Conservation (phyloP, 2,797 vertebrate genomes). For the Propithecus perrieri region DNA sequence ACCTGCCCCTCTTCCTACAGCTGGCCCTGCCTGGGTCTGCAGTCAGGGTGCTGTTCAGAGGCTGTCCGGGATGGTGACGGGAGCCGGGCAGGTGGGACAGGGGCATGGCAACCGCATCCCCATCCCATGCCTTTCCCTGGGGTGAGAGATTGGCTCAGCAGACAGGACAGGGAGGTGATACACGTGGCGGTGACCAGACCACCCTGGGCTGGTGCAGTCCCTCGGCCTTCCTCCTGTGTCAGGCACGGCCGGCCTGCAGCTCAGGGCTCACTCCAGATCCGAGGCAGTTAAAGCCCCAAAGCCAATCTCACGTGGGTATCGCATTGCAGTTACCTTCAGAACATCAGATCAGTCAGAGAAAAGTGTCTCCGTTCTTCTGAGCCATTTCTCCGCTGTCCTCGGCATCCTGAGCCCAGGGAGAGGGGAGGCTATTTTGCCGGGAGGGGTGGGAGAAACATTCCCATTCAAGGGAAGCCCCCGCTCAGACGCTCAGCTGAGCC, state of each 20-base stretch:
- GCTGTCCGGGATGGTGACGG: neutral
- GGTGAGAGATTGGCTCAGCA: neutral
- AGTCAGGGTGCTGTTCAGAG: neutral
- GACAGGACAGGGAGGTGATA: too few relatives aligned
- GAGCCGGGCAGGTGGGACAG: fast-evolving
- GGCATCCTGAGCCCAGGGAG: neutral
- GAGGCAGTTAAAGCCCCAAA: neutral
- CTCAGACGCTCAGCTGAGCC: neutral
- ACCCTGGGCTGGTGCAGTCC: neutral
- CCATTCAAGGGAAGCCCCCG: neutral
- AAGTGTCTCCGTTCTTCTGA: neutral
- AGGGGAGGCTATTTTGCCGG: neutral
- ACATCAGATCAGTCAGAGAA: too few relatives aligned
- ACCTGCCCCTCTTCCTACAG: too few relatives aligned
- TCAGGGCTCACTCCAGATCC: neutral
- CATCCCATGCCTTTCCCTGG: neutral
- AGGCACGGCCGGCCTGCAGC: too few relatives aligned
- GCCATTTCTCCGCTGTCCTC: neutral
- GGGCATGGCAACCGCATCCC: too few relatives aligned
- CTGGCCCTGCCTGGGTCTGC: neutral
- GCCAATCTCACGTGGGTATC: neutral
- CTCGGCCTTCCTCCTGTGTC: neutral
- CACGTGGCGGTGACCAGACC: fast-evolving
- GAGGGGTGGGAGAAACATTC: neutral
- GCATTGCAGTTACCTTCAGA: neutral